These are phyloP conservation scores for Crotalus viridis DNA, from an alignment of 2,113 vertebrate species.

Conservation along the genomic window DNA sequence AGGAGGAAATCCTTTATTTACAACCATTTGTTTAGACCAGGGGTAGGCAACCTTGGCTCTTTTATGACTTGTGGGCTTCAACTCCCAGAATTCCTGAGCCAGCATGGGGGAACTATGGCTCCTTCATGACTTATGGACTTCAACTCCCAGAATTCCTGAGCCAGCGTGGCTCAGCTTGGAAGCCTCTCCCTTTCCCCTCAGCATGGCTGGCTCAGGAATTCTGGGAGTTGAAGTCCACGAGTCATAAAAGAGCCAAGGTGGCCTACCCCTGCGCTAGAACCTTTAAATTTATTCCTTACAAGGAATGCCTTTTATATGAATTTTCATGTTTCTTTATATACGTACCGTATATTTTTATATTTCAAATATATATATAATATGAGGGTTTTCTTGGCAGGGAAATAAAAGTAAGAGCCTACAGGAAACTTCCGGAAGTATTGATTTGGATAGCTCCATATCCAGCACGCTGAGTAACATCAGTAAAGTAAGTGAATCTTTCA, in stretches of 20 bases:
- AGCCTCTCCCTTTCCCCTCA: no score
- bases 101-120: no score
- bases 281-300: neutral
- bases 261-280: neutral
- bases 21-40: neutral
- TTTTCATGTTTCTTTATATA: neutral
- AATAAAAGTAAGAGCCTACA: conserved; percentile 75
- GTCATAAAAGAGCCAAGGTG: no score
- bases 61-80: no score
- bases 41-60: no score
- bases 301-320: neutral
- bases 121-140: no score
- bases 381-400: conserved; percentile 73
- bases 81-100: no score
- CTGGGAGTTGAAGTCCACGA: no score
- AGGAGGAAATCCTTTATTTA: neutral
- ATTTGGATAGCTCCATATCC: conserved; percentile 71
- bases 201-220: no score
- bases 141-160: no score
- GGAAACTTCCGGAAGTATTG: conserved; percentile 72
- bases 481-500: conserved; percentile 67
- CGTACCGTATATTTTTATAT: neutral
- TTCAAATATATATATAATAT: neutral
- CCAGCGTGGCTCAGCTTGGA: no score
- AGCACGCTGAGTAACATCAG: conserved; percentile 67